Evolutionary conservation across 2,113 vertebrate genomes (phyloP).

Genomic region (Lepidiolamprologus cunningtoni): DNA sequence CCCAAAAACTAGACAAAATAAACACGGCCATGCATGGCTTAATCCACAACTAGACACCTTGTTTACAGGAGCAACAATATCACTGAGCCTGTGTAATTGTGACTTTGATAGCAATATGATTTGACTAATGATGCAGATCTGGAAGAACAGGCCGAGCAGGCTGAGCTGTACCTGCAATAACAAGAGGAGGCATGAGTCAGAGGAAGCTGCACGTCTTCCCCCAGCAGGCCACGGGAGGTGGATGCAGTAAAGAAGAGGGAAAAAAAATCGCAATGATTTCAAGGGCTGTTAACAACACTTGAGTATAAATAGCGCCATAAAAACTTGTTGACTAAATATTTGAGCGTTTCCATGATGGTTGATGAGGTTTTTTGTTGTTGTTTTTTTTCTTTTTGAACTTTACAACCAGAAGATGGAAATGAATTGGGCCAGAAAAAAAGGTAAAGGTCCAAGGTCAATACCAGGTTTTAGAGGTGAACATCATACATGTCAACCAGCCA

Average conservation of each 20-base stretch:
- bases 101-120: slow-evolving; percentile 30
- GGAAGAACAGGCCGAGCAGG: slow-evolving; percentile 41
- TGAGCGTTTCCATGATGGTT: not conserved
- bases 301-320: not conserved
- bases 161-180: slow-evolving; percentile 35
- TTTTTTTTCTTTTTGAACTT: not conserved
- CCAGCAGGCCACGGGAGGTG: not conserved
- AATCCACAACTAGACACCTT: not conserved
- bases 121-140: slow-evolving; percentile 20
- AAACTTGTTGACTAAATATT: not conserved
- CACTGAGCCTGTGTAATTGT: slow-evolving; percentile 6
- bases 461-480: not conserved
- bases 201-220: slow-evolving; percentile 1
- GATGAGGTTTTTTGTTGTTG: rapidly evolving
- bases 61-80: slow-evolving; percentile 56
- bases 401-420: not conserved
- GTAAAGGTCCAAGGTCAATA: not conserved
- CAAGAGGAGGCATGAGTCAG: slow-evolving; percentile 20
- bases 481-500: not conserved
- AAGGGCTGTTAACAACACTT: not conserved
- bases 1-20: slow-evolving; percentile 21
- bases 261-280: not conserved
- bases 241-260: not conserved
- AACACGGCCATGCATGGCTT: not conserved
- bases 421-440: not conserved